These are phyloP conservation scores for Drosophila mercatorum DNA, from an alignment of 2,888 invertebrate genomes.

Conservation along the genomic window DNA sequence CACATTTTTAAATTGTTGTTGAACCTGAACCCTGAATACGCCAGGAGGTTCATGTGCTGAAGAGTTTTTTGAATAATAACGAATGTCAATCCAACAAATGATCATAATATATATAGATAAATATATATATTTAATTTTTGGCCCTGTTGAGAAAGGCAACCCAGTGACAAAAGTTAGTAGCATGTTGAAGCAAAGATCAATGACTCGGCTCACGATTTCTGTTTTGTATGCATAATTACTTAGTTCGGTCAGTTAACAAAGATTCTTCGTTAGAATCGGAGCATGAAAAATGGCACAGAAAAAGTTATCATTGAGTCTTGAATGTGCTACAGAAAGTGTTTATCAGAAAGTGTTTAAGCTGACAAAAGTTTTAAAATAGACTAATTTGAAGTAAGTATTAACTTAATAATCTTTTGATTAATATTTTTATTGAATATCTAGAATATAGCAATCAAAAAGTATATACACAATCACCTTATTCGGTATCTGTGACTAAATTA, in stretches of 20 bases:
- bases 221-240: conserved; percentile 40
- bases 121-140: neutral
- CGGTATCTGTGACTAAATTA: neutral
- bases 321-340: neutral
- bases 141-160: neutral
- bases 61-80: conserved; percentile 12
- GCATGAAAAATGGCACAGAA: conserved; percentile 22
- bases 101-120: conserved; percentile 1
- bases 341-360: neutral
- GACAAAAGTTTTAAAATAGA: neutral
- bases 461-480: neutral
- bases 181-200: conserved; percentile 42
- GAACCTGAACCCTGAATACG: conserved; percentile 49
- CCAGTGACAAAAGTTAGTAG: conserved; percentile 24
- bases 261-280: conserved; percentile 22
- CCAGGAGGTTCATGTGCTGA: conserved; percentile 13
- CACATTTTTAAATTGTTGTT: conserved; percentile 32
- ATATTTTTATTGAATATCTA: neutral
- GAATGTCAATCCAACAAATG: neutral
- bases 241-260: conserved; percentile 19
- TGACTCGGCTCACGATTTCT: conserved; percentile 28
- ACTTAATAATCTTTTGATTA: neutral
- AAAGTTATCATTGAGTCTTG: neutral
- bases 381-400: neutral
- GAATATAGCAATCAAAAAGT: neutral